A percentile compares a stretch with the other conserved stretches of the same genome.
These are phyloP conservation scores for Mimachlamys varia DNA, from an alignment of 2,888 invertebrate species.

Conservation along the genomic window DNA sequence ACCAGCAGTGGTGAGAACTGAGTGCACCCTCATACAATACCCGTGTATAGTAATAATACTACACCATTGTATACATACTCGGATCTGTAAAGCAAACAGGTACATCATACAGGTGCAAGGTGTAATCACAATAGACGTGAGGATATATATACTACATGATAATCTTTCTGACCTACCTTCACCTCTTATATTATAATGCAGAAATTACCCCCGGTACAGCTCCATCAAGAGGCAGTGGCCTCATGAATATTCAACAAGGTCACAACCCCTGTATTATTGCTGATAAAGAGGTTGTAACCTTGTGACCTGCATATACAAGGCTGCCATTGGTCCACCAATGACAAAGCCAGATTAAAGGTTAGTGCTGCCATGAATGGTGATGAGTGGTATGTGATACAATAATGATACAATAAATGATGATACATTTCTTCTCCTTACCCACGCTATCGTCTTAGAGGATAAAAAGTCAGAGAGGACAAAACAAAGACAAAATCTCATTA, in stretches of 20 bases:
- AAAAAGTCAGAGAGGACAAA: not conserved
- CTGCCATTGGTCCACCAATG: conserved; percentile 2
- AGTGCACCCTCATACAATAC: not conserved
- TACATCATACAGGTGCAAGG: not conserved
- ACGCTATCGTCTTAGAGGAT: not conserved
- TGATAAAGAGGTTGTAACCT: conserved; percentile 1
- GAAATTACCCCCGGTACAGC: not conserved
- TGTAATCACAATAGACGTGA: not conserved
- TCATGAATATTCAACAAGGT: conserved; percentile 3
- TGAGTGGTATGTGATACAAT: conserved; percentile 8
- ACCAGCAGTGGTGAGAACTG: not conserved
- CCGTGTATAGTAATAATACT: not conserved
- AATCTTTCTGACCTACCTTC: not conserved
- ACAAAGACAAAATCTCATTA: not conserved
- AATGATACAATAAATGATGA: conserved; percentile 4
- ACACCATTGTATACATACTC: not conserved
- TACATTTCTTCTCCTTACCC: not conserved
- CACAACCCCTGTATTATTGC: not conserved
- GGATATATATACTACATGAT: not conserved
- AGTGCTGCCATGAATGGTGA: not conserved
- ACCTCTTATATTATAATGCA: not conserved
- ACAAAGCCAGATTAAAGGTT: conserved; percentile 20
- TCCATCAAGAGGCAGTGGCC: conserved; percentile 1
- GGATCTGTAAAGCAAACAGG: not conserved
- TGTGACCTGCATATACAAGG: not conserved